Conservation (phyloP, 2,113 vertebrate genomes). For the Lophius piscatorius region DNA sequence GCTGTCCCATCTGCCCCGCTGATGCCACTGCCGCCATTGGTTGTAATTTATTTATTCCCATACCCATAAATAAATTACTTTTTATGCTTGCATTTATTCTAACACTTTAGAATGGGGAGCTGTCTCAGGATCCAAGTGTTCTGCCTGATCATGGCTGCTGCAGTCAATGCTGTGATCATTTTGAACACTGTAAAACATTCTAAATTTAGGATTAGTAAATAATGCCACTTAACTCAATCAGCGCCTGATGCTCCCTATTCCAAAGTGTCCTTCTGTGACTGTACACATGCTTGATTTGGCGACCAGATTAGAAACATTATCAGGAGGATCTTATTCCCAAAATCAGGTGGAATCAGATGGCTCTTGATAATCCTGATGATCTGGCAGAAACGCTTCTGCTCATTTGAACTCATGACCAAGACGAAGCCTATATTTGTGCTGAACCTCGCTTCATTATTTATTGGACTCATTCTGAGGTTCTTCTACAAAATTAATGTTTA, state of each 20-base stretch:
- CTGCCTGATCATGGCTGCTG: slow-evolving; percentile 3
- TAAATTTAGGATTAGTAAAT: no score
- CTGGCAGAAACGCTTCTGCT: slow-evolving; percentile 27
- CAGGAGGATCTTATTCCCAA: slow-evolving; percentile 18
- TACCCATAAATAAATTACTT: slow-evolving; percentile 84
- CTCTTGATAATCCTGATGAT: slow-evolving; percentile 39
- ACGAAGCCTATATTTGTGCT: slow-evolving; percentile 14
- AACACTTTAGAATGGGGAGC: slow-evolving; percentile 61
- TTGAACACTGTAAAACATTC: no score
- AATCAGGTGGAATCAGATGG: slow-evolving; percentile 11
- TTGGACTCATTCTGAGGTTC: slow-evolving; percentile 9
- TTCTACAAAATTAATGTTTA: slow-evolving; percentile 3
- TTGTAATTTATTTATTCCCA: slow-evolving; percentile 95
- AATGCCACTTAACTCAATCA: not conserved
- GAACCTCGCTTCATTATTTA: slow-evolving; percentile 7
- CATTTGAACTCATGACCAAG: slow-evolving; percentile 26
- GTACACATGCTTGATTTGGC: slow-evolving; percentile 27
- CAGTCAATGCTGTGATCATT: no score
- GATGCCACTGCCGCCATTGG: slow-evolving; percentile 85
- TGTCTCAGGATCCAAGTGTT: slow-evolving; percentile 12
- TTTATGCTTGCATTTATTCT: slow-evolving; percentile 48
- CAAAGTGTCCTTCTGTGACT: slow-evolving; percentile 39
- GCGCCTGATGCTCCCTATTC: slow-evolving; percentile 44
- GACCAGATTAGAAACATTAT: slow-evolving; percentile 37
- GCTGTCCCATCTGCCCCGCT: slow-evolving; percentile 92